Evolutionary conservation across 2,797 vertebrate genomes (phyloP).

Genomic region (Neopelma chrysocephalum): DNA sequence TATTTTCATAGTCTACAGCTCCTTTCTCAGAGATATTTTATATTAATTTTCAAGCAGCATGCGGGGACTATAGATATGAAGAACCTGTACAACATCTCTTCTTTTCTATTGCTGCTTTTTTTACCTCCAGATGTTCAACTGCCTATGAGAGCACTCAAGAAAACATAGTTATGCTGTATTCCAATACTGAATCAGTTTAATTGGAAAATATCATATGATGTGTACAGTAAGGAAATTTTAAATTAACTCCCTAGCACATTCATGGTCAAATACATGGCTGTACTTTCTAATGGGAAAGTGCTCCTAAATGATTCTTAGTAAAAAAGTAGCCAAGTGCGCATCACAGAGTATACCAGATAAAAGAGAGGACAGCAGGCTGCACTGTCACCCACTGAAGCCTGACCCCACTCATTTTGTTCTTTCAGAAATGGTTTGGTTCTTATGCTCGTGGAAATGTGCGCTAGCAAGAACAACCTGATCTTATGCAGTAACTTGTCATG

Average conservation of each 20-base stretch:
- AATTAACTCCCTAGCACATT: constrained; percentile 24
- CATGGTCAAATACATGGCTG: background rate
- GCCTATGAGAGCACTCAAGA: constrained; percentile 37
- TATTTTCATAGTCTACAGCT: background rate
- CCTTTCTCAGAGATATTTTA: background rate
- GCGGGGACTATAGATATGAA: background rate
- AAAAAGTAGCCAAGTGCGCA: background rate
- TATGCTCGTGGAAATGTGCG: background rate
- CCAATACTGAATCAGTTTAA: constrained; percentile 46
- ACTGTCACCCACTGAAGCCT: background rate
- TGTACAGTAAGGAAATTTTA: constrained; percentile 29
- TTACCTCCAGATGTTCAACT: constrained; percentile 57
- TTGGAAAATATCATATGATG: constrained; percentile 30
- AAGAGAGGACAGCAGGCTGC: background rate
- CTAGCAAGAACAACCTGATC: background rate
- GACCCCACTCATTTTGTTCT: background rate
- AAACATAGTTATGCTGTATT: constrained; percentile 7
- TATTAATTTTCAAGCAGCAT: background rate
- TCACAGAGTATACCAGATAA: background rate
- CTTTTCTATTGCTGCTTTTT: constrained; percentile 3
- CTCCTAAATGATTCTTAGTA: background rate
- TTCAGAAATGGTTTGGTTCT: background rate
- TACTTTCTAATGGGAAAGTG: background rate
- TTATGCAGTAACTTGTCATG: background rate
- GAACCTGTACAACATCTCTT: background rate